Percentiles rank a stretch among this genome's conserved stretches.
These are phyloP conservation scores for Diorhabda elongata DNA, from an alignment of 1,140 invertebrate genomes.

Conservation along the genomic window DNA sequence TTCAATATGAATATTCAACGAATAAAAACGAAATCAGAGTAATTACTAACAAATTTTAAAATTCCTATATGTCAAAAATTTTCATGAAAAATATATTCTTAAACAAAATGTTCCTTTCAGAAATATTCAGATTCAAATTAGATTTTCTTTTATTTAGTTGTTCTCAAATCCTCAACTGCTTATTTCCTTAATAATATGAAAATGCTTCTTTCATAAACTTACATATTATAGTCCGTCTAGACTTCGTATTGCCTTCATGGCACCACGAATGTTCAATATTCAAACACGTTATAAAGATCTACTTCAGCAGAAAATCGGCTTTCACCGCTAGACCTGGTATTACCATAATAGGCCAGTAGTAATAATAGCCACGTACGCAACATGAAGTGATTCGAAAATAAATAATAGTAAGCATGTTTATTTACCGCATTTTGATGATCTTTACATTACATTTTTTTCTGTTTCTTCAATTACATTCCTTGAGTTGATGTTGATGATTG, in stretches of 20 bases:
- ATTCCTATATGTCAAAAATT: too few species aligned
- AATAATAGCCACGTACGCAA: not conserved
- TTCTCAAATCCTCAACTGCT: not conserved
- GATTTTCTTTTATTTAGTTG: not conserved
- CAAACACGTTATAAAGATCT: constrained; percentile 12
- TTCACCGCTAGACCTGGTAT: constrained; percentile 10
- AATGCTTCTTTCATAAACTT: not conserved
- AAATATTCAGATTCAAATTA: too few species aligned
- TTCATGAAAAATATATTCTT: too few species aligned
- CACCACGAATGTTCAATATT: not conserved
- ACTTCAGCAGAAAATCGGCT: constrained; percentile 20
- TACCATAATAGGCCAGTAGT: not conserved
- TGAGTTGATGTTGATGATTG: too few species aligned
- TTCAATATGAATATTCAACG: too few species aligned
- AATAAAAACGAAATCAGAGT: too few species aligned
- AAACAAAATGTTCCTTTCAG: too few species aligned
- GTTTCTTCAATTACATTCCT: not conserved
- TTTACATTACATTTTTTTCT: not conserved
- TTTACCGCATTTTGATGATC: not conserved
- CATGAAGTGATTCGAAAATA: too few species aligned
- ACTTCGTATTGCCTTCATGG: not conserved
- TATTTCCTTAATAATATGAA: not conserved
- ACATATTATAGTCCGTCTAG: not conserved
- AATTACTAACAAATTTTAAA: too few species aligned
- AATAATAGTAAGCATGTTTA: not conserved